Base-by-base conservation (phyloP, 2,888 invertebrate genomes). In the Drosophila nigritarsus region DNA sequence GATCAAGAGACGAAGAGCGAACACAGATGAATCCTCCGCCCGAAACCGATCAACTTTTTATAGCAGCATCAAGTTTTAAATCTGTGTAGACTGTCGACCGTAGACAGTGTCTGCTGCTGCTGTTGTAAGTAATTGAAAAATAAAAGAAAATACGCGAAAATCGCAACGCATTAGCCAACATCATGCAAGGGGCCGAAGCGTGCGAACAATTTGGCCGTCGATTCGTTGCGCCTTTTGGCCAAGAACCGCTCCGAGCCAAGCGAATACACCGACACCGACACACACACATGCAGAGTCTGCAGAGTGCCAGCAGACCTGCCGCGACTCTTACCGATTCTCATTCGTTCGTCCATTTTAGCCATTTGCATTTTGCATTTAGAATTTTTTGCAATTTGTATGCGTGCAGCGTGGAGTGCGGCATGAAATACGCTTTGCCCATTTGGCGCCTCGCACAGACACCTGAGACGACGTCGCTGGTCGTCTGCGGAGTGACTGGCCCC, bases 131-230 rank as follows among this genome's bases (percentile, higher is more conserved):
- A 80, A 78, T 78, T 80, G 78, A 80, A 80, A 78, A 80, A 76
- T 80, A 76, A 76, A 78, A 76, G 73, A 80, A 78, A 80, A 80
- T 78, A 78, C 73, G 89, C 73, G 78, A 85, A 83, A 87, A 88
- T 75, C 87, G 77, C 87, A 70, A 83, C 73, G 88, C 86, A 87
- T 83, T 87, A 74, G 75, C 68, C 67, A 59, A 75, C 71, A 59
- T 49, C 60, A 67, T 48, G 56, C 58, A 50, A 72, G 77, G 59
- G 73, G 76, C 69, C 73, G 72, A 86, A 89, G 85, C 89, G 89
- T 86, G 85, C 89, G 85, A 86, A 89, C 85, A 89, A 89, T 86
- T 87, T 89, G 79, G 71, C 69, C 73, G 70, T 60, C 73, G 73
- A 87, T 85, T 84, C 85, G 83, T 59, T 78, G 73, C 80, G 73